Conservation (phyloP, 2,888 invertebrate species). For the Sussaba pulchella region DNA sequence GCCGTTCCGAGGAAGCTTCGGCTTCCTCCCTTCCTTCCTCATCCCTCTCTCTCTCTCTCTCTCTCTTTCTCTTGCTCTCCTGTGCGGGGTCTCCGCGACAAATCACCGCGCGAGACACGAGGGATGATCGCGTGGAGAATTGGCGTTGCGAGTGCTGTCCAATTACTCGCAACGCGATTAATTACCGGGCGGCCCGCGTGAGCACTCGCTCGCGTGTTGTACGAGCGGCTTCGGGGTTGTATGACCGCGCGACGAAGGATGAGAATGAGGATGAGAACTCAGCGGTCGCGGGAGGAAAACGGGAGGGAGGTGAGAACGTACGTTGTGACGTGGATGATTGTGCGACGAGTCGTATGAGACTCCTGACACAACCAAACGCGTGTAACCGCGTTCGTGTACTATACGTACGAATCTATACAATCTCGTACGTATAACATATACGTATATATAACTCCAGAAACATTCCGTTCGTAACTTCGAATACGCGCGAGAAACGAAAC, state of each 20-base stretch:
- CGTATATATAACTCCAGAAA: no score
- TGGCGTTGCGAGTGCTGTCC: conserved; percentile 63
- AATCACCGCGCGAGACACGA: conserved; percentile 64
- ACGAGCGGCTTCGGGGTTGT: conserved; percentile 10
- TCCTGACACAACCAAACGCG: no score
- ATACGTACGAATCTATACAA: no score
- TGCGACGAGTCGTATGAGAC: not conserved
- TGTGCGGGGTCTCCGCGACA: no score
- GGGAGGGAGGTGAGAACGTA: conserved; percentile 47
- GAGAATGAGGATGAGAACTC: conserved; percentile 29
- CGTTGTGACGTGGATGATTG: conserved; percentile 55
- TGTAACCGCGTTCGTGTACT: no score
- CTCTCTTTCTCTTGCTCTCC: conserved; percentile 21
- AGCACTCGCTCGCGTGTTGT: not conserved
- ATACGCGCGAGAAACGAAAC: conserved; percentile 20
- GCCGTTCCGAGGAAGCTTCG: conserved; percentile 7
- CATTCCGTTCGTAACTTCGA: conserved; percentile 24
- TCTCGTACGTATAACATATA: no score
- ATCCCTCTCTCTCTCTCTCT: conserved; percentile 26
- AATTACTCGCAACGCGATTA: conserved; percentile 64
- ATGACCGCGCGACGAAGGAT: not conserved
- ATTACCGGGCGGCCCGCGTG: conserved; percentile 33
- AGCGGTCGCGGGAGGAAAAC: no score
- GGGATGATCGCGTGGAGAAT: conserved; percentile 64
- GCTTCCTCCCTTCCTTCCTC: no score